Percentiles rank a stretch among this genome's conserved stretches.
These are phyloP conservation scores for Cygnus olor DNA, from an alignment of 2,797 vertebrate genomes.

Conservation along the genomic window DNA sequence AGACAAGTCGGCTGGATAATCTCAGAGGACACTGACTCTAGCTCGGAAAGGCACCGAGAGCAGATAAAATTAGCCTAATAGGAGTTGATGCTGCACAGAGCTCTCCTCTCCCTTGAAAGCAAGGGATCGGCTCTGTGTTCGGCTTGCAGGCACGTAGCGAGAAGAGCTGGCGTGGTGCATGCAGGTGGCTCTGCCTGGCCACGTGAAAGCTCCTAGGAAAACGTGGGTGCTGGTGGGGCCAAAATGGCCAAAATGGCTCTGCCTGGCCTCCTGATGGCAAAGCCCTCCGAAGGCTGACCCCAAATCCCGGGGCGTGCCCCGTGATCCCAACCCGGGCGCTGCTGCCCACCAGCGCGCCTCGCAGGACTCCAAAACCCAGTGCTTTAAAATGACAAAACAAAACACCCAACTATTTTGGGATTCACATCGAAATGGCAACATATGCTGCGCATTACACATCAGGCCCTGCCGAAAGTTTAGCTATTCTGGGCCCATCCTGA, in stretches of 20 bases:
- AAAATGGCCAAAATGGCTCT: too few relatives aligned
- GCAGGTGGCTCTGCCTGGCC: not conserved
- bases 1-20: constrained; percentile 47
- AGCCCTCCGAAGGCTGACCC: not conserved
- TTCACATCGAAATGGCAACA: constrained; percentile 50
- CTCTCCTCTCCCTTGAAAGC: not conserved
- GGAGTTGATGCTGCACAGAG: constrained; percentile 58
- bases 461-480: constrained; percentile 24
- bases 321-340: fast-evolving
- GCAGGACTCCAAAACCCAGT: not conserved
- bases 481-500: constrained; percentile 47
- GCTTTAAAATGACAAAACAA: not conserved
- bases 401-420: constrained; percentile 45
- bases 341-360: fast-evolving
- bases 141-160: not conserved
- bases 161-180: fast-evolving
- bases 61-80: constrained; percentile 73
- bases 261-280: not conserved
- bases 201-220: too few relatives aligned
- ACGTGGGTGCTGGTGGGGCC: too few relatives aligned
- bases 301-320: not conserved
- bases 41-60: constrained; percentile 44
- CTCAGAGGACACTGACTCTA: constrained; percentile 47
- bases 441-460: constrained; percentile 48
- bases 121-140: not conserved